A percentile compares a stretch with the other conserved stretches of the same genome.
These are phyloP conservation scores for Plectropomus leopardus DNA, from an alignment of 2,113 vertebrate species.

Conservation along the genomic window DNA sequence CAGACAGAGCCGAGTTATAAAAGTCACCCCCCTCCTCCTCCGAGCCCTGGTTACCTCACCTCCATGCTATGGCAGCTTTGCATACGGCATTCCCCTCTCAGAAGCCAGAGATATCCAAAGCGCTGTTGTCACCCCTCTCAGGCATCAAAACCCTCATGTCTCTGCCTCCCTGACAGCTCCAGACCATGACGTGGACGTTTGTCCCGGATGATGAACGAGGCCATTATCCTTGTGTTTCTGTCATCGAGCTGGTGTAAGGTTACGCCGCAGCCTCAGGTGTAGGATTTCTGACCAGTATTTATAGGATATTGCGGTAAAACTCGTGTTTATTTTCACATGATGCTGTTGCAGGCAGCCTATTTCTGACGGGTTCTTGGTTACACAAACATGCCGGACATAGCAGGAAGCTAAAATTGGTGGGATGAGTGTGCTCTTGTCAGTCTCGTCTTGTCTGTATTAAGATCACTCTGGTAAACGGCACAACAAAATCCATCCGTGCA, in stretches of 20 bases:
- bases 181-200: constrained; percentile 60
- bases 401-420: constrained; percentile 78
- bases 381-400: constrained; percentile 71
- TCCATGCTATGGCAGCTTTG: constrained; percentile 62
- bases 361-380: constrained; percentile 64
- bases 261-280: constrained; percentile 70
- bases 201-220: constrained; percentile 68
- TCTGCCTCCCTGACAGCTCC: constrained; percentile 41
- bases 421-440: constrained; percentile 70
- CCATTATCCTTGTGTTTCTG: constrained; percentile 68
- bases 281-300: constrained; percentile 78
- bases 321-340: constrained; percentile 81
- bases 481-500: background rate
- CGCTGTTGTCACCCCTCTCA: constrained; percentile 59
- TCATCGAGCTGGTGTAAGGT: constrained; percentile 59
- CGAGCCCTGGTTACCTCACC: constrained; percentile 64
- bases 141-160: constrained; percentile 20
- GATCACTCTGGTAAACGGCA: background rate
- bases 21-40: constrained; percentile 37
- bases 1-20: constrained; percentile 73
- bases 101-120: constrained; percentile 48
- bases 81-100: constrained; percentile 46
- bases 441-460: constrained; percentile 40
- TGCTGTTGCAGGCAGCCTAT: constrained; percentile 52
- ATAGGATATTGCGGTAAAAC: constrained; percentile 71